Evolutionary conservation across 2,797 vertebrate genomes (phyloP), one percentile per base, ranked within the genome.

Genomic region (Notolabrus celidotus): DNA sequence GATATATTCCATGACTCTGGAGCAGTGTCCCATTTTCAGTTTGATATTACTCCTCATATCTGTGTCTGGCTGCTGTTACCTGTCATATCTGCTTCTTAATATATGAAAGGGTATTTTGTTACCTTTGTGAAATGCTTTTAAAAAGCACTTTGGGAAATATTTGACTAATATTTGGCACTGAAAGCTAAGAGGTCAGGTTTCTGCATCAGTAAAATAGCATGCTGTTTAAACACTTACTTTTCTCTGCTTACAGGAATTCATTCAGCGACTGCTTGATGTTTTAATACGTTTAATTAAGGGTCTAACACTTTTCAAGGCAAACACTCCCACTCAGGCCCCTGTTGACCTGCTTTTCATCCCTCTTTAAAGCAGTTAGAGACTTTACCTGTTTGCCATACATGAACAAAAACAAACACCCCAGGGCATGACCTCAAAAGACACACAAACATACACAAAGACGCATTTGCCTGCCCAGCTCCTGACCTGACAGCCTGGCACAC

Each of bases 1-100:
- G 86, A 83, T 58, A 73, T 84, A 81, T 80, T 92, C 87, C 88
- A 77, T 73, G 84, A 88, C 86, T 91, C 82, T 74, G 71, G 87
- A 76, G 83, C 78, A 31, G 57, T 83, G 91, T 79, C 91, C 89
- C 85, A 92, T 83, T 90, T 92, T 84, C 71, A 58, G 61, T 46
- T 17, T 66, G 60, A 55, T 79, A 70, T 67, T 65, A 63, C 63
- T 59, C 8, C 55, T 72, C 45, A 19, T 74, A 75, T 74, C 65
- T 66, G 59, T 38, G 31, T 45, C 38, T 4, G 25, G 53, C 22
- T 31, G 38, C 22, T 10, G n/a, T 60, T 36, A 79, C 70, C 45
- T 11, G 45, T 46, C 51, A 43, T 46, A 34, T 71, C 62, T 41
- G 19, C 39, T 45, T 2, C 59, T 22, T 50, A 45, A 62, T 67